Percentiles rank a stretch among this genome's conserved stretches.
Conservation (phyloP, 2,113 vertebrate genomes). For the Ptilonorhynchus violaceus region DNA sequence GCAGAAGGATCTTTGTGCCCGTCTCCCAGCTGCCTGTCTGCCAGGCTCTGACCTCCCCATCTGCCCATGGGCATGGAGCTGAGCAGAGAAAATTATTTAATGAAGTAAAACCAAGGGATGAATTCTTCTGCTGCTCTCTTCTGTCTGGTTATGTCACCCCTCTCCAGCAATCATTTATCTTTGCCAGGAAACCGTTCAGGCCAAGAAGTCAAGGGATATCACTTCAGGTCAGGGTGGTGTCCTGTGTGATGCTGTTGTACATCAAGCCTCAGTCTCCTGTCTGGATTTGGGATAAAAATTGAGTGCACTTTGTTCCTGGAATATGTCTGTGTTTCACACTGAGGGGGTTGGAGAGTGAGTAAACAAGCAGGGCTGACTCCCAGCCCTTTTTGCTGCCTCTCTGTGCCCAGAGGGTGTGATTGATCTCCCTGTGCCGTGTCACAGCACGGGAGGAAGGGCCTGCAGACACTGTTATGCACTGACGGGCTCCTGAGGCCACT, state of each 20-base stretch:
- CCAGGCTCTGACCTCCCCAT: background rate
- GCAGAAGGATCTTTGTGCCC: background rate
- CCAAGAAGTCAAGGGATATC: background rate
- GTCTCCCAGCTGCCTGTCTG: background rate
- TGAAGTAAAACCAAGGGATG: background rate
- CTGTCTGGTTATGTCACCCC: background rate
- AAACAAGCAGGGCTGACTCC: background rate
- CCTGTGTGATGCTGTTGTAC: background rate
- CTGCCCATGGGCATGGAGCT: background rate
- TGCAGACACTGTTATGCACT: background rate
- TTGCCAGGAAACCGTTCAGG: background rate
- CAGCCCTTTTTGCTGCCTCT: background rate
- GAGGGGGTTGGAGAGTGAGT: rapidly evolving
- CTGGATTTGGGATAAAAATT: background rate
- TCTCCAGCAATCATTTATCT: background rate
- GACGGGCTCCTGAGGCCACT: background rate
- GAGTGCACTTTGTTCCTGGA: rapidly evolving
- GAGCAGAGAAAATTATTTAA: background rate
- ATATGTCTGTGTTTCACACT: background rate
- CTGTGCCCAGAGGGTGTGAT: background rate
- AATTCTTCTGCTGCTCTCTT: background rate
- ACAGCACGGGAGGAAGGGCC: background rate
- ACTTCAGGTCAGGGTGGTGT: background rate
- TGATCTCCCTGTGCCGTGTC: background rate
- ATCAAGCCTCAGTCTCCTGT: background rate